These are phyloP conservation scores for Myathropa florea DNA, from an alignment of 2,888 invertebrate species.

Conservation along the genomic window DNA sequence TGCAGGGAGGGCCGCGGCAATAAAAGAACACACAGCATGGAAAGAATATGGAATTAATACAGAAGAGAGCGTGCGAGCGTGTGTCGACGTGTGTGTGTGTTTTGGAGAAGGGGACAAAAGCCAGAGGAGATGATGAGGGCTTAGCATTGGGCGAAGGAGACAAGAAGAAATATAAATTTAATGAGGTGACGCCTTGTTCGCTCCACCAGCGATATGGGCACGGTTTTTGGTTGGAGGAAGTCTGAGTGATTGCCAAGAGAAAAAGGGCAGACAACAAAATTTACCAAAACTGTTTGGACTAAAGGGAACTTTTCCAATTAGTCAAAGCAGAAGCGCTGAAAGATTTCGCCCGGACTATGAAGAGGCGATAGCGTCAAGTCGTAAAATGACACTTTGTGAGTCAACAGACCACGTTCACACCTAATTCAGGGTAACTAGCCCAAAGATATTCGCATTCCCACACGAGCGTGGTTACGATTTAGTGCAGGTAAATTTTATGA, in stretches of 20 bases:
- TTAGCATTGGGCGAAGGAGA: not conserved
- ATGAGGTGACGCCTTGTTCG: constrained; percentile 22
- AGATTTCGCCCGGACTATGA: too few species aligned
- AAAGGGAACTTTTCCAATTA: too few species aligned
- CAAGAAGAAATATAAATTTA: constrained; percentile 9
- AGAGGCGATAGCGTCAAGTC: not conserved
- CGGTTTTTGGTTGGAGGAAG: not conserved
- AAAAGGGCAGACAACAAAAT: not conserved
- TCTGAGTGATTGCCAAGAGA: not conserved
- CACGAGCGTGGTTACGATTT: not conserved
- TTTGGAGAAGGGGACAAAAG: not conserved
- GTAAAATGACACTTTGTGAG: not conserved
- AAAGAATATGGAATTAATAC: constrained; percentile 32
- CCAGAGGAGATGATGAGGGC: not conserved
- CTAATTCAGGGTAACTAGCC: not conserved
- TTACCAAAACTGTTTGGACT: not conserved
- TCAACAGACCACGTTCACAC: not conserved
- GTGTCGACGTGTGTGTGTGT: not conserved
- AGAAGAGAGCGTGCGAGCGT: not conserved
- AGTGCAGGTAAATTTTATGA: not conserved
- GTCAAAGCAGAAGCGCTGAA: too few species aligned
- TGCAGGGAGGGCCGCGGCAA: constrained; percentile 41
- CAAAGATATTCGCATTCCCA: not conserved
- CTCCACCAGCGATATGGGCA: not conserved
- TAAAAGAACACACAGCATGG: constrained; percentile 37